phyloP scores from a whole-genome alignment of 1,140 invertebrate species.

The Bicyclus anynana region DNA sequence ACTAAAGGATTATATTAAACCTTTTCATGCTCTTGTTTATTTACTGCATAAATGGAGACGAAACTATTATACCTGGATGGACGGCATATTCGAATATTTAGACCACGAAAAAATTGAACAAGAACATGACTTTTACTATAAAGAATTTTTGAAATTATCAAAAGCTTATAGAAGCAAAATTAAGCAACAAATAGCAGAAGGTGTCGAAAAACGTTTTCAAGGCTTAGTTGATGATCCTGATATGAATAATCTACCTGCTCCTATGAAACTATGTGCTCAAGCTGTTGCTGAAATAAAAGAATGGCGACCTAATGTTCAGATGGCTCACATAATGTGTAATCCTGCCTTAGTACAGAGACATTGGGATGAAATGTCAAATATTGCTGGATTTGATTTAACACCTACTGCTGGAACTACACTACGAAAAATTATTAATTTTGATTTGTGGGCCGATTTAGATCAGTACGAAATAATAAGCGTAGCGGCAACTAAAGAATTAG shows the following conservation, averaged over 20 bases:
- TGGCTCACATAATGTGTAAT: slow-evolving; percentile 92
- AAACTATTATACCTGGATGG: slow-evolving; percentile 91
- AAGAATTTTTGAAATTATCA: slow-evolving; percentile 86
- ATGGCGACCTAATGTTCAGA: slow-evolving; percentile 88
- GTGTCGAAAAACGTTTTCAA: slow-evolving; percentile 80
- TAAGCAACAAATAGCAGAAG: slow-evolving; percentile 84
- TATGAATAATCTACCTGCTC: slow-evolving; percentile 85
- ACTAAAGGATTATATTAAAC: slow-evolving; percentile 82
- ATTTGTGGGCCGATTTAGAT: slow-evolving; percentile 85
- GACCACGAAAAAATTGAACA: slow-evolving; percentile 84
- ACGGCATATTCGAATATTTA: slow-evolving; percentile 92
- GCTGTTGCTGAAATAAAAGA: slow-evolving; percentile 86
- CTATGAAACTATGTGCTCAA: slow-evolving; percentile 85
- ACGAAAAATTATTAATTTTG: slow-evolving; percentile 88
- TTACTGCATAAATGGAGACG: slow-evolving; percentile 84
- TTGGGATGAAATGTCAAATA: slow-evolving; percentile 93
- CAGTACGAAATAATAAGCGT: slow-evolving; percentile 92
- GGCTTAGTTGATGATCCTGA: slow-evolving; percentile 87
- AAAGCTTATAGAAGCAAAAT: slow-evolving; percentile 89
- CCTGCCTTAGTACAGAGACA: slow-evolving; percentile 90
- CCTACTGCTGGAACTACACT: slow-evolving; percentile 91
- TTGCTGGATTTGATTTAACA: slow-evolving; percentile 90
- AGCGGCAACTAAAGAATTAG: slow-evolving; percentile 92
- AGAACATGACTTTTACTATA: slow-evolving; percentile 84
- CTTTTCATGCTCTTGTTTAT: slow-evolving; percentile 83